Conservation (phyloP, 2,888 invertebrate species). For the Thysanoteuthis rhombus region DNA sequence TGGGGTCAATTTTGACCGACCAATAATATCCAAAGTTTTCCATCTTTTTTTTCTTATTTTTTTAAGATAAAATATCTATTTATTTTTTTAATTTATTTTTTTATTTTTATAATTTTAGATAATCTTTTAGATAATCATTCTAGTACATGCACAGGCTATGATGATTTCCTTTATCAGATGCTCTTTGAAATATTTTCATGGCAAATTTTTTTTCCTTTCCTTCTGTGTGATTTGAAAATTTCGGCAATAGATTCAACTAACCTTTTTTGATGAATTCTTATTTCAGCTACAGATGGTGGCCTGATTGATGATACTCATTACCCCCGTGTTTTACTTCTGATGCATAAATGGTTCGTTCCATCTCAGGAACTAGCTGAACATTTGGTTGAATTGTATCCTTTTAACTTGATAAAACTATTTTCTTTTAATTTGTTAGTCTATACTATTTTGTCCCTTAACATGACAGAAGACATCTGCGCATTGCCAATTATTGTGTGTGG, state of each 20-base stretch:
- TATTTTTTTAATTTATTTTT: no score
- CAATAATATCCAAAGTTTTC: no score
- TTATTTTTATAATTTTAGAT: no score
- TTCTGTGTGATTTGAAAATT: neutral
- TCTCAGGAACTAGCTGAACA: slow-evolving; percentile 67
- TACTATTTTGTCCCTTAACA: neutral
- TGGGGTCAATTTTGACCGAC: no score
- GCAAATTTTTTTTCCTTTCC: neutral
- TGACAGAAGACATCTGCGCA: no score
- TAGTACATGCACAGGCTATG: no score
- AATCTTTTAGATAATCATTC: no score
- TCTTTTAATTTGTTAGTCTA: neutral
- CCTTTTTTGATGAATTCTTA: slow-evolving; percentile 23
- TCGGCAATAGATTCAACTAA: neutral
- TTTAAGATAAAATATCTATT: no score
- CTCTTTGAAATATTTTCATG: no score
- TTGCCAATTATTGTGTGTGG: no score
- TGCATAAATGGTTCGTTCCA: slow-evolving; percentile 70
- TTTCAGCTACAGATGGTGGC: slow-evolving; percentile 63
- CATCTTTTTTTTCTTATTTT: no score
- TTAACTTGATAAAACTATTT: neutral
- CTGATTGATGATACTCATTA: slow-evolving; percentile 60
- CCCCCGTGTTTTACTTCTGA: slow-evolving; percentile 68
- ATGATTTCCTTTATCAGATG: no score
- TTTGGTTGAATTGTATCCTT: slow-evolving; percentile 67